These are phyloP conservation scores for Poecilia wingei DNA, from an alignment of 2,797 vertebrate genomes.

Conservation along the genomic window DNA sequence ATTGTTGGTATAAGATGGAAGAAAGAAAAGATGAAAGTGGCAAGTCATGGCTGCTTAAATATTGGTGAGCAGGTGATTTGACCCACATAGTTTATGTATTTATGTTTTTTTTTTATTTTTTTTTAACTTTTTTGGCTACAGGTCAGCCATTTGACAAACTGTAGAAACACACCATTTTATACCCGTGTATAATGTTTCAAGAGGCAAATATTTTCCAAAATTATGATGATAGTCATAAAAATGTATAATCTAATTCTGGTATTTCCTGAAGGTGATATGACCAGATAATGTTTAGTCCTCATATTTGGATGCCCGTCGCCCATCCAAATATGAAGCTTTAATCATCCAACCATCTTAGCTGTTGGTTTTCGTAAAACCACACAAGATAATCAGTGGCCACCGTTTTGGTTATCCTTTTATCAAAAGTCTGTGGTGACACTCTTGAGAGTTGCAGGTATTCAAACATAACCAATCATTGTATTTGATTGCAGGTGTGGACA, in stretches of 20 bases:
- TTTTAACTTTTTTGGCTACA: background rate
- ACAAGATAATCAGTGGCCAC: background rate
- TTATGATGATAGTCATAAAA: background rate
- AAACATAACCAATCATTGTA: slow-evolving; percentile 18
- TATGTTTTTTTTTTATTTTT: background rate
- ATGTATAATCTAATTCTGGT: background rate
- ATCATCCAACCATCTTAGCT: background rate
- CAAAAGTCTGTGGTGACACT: background rate
- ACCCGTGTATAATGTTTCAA: background rate
- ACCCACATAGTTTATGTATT: background rate
- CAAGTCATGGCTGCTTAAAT: background rate
- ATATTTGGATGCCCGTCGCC: background rate
- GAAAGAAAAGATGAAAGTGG: background rate
- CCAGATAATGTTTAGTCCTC: background rate
- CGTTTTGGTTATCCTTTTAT: background rate
- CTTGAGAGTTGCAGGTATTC: background rate
- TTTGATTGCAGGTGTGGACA: slow-evolving; percentile 86
- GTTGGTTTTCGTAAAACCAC: background rate
- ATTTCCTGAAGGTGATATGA: background rate
- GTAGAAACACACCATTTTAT: background rate
- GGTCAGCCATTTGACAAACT: background rate
- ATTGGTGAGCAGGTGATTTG: background rate
- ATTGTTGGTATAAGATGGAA: background rate
- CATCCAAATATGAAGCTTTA: background rate
- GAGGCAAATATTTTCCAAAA: background rate